phyloP scores from a whole-genome alignment of 2,113 vertebrate genomes.

The Hypomesus transpacificus region DNA sequence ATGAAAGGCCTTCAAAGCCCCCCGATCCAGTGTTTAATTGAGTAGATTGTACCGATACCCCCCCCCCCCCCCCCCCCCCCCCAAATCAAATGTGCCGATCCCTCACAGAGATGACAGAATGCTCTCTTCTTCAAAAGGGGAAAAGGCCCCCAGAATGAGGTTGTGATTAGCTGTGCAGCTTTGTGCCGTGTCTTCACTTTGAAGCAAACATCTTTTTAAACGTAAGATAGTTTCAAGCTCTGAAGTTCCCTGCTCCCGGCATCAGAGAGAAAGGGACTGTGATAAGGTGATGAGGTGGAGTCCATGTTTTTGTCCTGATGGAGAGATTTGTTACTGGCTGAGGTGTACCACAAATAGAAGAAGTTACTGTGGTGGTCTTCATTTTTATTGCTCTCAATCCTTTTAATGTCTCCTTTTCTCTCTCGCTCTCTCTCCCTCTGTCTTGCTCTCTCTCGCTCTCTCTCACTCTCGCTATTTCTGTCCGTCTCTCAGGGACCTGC shows the following conservation, averaged over 20 bases:
- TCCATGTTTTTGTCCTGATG: neutral
- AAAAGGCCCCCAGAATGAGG: neutral
- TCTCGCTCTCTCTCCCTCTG: neutral
- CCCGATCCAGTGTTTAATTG: conserved; percentile 49
- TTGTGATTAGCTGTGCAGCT: conserved; percentile 9
- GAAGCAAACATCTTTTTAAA: neutral
- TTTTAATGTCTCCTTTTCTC: conserved; percentile 11
- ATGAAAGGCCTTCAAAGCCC: conserved; percentile 37
- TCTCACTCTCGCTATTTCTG: neutral
- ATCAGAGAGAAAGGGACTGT: neutral
- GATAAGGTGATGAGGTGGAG: neutral
- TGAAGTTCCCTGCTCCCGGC: neutral
- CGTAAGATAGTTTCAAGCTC: neutral
- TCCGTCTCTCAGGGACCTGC: conserved; percentile 66
- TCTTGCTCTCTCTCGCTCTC: conserved; percentile 9
- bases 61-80: conserved; percentile 6
- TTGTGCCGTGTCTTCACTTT: neutral
- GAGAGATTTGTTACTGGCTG: neutral
- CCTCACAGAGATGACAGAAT: conserved; percentile 16
- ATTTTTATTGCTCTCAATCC: neutral
- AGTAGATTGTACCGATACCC: conserved; percentile 37
- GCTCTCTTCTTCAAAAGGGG: conserved; percentile 16
- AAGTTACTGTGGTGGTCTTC: neutral
- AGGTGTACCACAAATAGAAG: neutral
- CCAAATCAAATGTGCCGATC: conserved; percentile 27